These are phyloP conservation scores for Ormyrus labotus DNA, from an alignment of 2,888 invertebrate species.

Conservation along the genomic window DNA sequence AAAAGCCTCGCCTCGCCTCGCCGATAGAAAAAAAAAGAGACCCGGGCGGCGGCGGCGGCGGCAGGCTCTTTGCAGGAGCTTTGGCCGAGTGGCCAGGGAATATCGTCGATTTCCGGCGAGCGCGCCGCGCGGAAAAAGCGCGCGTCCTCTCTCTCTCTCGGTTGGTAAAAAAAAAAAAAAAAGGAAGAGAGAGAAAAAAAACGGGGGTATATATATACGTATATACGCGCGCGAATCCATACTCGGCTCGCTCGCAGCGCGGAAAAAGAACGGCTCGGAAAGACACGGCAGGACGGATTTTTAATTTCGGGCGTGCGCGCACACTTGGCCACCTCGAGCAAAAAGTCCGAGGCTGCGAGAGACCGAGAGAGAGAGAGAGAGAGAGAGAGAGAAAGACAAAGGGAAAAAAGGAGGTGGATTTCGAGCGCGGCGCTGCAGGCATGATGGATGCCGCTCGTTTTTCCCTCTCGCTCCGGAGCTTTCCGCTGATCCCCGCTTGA, in stretches of 20 bases:
- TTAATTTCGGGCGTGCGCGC: no score
- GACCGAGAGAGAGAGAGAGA: background rate
- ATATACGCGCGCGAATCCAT: no score
- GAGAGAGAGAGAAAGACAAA: slow-evolving; percentile 37
- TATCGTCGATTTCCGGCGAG: slow-evolving; percentile 49
- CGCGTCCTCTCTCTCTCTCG: background rate
- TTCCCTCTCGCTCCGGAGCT: slow-evolving; percentile 64
- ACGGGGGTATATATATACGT: no score
- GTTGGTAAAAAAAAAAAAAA: no score
- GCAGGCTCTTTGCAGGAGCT: background rate
- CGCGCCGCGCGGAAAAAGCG: slow-evolving; percentile 35
- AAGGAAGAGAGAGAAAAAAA: no score
- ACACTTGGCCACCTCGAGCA: no score
- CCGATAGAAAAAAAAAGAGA: slow-evolving; percentile 35
- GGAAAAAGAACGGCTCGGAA: no score
- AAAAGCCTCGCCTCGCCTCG: background rate
- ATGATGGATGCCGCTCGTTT: slow-evolving; percentile 63
- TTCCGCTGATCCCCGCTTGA: slow-evolving; percentile 68
- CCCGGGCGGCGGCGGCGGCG: slow-evolving; percentile 5
- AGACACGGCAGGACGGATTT: no score
- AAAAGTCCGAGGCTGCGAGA: no score
- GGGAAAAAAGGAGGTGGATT: slow-evolving; percentile 27
- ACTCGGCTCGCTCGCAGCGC: no score
- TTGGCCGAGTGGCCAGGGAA: background rate
- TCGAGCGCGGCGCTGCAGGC: slow-evolving; percentile 48